phyloP scores from a whole-genome alignment of 1,140 invertebrate genomes.

The Holcopasites calliopsidis region DNA sequence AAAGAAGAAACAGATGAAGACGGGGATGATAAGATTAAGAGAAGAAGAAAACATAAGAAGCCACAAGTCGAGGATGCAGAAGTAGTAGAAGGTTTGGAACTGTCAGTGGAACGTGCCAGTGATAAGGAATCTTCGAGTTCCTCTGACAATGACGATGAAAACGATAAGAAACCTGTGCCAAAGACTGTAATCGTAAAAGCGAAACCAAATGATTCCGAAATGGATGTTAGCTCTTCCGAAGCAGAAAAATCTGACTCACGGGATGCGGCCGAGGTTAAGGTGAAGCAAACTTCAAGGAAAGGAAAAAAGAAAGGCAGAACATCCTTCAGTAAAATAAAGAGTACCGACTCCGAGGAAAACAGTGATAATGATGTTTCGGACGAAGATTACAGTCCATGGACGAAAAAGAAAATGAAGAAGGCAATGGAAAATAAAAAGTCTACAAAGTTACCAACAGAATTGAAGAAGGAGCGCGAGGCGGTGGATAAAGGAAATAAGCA shows the following conservation, averaged over 20 bases:
- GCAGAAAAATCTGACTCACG: conserved; percentile 59
- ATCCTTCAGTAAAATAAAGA: conserved; percentile 58
- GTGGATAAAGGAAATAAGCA: conserved; percentile 34
- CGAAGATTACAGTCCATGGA: conserved; percentile 73
- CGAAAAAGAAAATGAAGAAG: conserved; percentile 69
- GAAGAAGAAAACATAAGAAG: conserved; percentile 8
- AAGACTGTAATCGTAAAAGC: conserved; percentile 76
- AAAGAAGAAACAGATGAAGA: background rate
- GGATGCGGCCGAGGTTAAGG: background rate
- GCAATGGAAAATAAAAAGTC: conserved; percentile 54
- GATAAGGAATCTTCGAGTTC: conserved; percentile 72
- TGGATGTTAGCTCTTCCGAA: conserved; percentile 72
- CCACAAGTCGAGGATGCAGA: conserved; percentile 41
- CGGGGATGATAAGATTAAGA: background rate
- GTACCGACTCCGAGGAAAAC: conserved; percentile 67
- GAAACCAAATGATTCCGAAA: conserved; percentile 72
- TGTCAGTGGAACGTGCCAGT: conserved; percentile 76
- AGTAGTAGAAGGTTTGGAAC: conserved; percentile 73
- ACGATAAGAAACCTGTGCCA: conserved; percentile 61
- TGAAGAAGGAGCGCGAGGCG: conserved; percentile 42
- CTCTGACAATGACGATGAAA: conserved; percentile 63
- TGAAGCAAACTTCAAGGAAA: conserved; percentile 50
- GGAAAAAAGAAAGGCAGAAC: conserved; percentile 54
- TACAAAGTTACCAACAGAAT: conserved; percentile 40
- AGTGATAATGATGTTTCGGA: conserved; percentile 62